phyloP scores from a whole-genome alignment of 1,140 invertebrate genomes.

The Trinorchestia longiramus region DNA sequence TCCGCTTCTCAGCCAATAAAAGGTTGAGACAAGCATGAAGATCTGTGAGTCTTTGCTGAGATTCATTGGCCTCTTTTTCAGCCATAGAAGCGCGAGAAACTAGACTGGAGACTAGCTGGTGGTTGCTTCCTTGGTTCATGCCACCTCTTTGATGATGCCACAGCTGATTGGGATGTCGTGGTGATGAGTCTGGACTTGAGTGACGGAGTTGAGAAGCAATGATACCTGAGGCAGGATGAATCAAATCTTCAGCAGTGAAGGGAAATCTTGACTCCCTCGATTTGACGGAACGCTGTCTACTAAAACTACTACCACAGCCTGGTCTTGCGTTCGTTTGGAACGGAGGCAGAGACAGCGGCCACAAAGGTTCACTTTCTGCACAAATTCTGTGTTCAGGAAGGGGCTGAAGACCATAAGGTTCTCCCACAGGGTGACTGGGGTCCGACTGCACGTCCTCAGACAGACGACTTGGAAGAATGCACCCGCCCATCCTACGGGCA shows the following conservation, averaged over 20 bases:
- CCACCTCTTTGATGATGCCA: background rate
- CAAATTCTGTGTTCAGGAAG: constrained; percentile 53
- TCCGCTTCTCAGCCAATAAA: constrained; percentile 62
- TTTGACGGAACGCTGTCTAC: background rate
- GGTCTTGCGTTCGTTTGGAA: constrained; percentile 64
- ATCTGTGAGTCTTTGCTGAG: constrained; percentile 65
- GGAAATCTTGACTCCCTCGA: background rate
- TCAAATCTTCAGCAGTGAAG: background rate
- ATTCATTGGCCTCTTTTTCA: constrained; percentile 62
- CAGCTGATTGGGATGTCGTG: background rate
- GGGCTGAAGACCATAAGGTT: background rate
- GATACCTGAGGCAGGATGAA: background rate
- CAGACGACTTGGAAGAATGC: background rate
- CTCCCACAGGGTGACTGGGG: constrained; percentile 15
- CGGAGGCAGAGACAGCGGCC: constrained; percentile 68
- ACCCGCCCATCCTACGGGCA: background rate
- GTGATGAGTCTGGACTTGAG: background rate
- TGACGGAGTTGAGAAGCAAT: background rate
- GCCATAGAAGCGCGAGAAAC: constrained; percentile 70
- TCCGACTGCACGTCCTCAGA: constrained; percentile 55
- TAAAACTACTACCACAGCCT: no score
- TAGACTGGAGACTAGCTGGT: constrained; percentile 66
- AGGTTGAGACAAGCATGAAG: constrained; percentile 61
- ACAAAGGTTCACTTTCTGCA: constrained; percentile 52
- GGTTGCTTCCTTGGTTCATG: constrained; percentile 2